phyloP scores from a whole-genome alignment of 2,113 vertebrate species.

The Lamprotornis superbus region DNA sequence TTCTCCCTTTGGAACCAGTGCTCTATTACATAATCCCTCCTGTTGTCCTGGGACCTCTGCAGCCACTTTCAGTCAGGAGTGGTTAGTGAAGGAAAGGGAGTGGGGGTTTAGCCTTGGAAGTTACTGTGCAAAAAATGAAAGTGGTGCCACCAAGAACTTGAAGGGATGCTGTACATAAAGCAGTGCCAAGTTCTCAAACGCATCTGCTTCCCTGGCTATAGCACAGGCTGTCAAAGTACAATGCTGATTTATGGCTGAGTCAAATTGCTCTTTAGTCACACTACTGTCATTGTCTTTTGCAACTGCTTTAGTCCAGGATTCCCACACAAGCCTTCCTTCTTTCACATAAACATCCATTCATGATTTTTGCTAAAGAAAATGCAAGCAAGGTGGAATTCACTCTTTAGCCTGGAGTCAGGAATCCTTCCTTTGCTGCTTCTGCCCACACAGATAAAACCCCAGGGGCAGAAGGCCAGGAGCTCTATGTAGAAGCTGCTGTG shows the following conservation, averaged over 20 bases:
- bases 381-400: neutral
- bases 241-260: neutral
- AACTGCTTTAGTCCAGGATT: neutral
- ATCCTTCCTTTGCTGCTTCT: neutral
- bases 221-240: neutral
- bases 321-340: neutral
- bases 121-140: neutral
- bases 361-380: neutral
- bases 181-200: fast-evolving
- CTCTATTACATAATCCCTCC: neutral
- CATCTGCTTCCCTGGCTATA: neutral
- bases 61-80: neutral
- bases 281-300: neutral
- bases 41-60: neutral
- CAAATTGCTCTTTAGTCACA: neutral
- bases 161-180: neutral
- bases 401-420: neutral
- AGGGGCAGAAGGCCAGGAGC: neutral
- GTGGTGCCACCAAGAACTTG: neutral
- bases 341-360: neutral
- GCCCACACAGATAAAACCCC: fast-evolving
- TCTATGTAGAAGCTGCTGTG: neutral
- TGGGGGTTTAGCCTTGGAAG: fast-evolving
- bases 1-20: neutral
- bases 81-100: neutral